These are phyloP conservation scores for Agrotis clavis DNA, from an alignment of 2,888 invertebrate species.

Conservation along the genomic window DNA sequence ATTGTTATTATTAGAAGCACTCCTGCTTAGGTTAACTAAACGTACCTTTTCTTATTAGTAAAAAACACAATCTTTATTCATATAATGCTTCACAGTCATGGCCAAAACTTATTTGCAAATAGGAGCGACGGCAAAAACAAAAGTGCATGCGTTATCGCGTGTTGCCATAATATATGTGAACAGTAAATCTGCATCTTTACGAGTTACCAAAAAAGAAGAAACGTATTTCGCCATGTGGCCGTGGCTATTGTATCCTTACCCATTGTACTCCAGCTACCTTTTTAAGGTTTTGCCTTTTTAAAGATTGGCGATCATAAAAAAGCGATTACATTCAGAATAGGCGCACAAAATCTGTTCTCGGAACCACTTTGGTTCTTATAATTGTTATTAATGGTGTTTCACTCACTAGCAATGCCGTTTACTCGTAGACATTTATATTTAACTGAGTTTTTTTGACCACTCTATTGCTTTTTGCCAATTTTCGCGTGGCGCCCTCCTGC, in stretches of 20 bases:
- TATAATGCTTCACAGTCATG: slow-evolving; percentile 27
- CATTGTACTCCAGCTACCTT: slow-evolving; percentile 84
- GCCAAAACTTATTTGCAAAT: slow-evolving; percentile 50
- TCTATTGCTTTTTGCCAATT: slow-evolving; percentile 36
- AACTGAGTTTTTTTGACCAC: slow-evolving; percentile 42
- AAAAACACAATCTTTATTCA: slow-evolving; percentile 7
- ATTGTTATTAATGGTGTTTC: slow-evolving; percentile 61
- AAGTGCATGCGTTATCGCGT: slow-evolving; percentile 73
- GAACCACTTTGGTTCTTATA: slow-evolving; percentile 68
- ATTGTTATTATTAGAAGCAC: no score
- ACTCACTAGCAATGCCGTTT: slow-evolving; percentile 38
- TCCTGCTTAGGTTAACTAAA: background rate
- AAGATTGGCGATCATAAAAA: slow-evolving; percentile 83
- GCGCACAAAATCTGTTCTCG: slow-evolving; percentile 79
- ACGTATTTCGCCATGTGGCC: slow-evolving; percentile 83
- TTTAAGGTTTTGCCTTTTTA: slow-evolving; percentile 82
- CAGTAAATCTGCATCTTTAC: slow-evolving; percentile 84
- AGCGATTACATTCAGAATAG: slow-evolving; percentile 83
- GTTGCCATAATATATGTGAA: slow-evolving; percentile 76
- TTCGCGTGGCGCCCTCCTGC: slow-evolving; percentile 29
- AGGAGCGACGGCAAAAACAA: slow-evolving; percentile 58
- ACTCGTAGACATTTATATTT: slow-evolving; percentile 45
- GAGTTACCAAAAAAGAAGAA: slow-evolving; percentile 81
- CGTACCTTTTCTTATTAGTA: background rate
- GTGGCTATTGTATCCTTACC: slow-evolving; percentile 83